Conservation (phyloP, 2,888 invertebrate genomes). For the Pterostichus madidus region DNA sequence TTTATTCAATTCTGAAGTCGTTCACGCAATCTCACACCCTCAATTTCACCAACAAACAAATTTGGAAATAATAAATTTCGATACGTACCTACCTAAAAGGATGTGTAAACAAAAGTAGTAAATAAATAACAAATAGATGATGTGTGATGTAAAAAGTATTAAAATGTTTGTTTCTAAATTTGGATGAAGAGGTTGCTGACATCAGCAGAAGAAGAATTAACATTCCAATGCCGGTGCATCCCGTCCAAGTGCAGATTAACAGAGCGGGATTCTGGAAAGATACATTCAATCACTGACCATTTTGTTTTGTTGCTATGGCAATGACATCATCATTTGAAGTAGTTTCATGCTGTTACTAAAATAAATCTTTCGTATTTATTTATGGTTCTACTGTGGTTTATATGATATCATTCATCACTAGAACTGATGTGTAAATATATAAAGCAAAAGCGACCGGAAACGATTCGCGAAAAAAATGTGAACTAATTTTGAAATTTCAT, state of each 20-base stretch:
- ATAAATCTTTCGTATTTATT: too few relatives aligned
- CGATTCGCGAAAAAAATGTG: too few relatives aligned
- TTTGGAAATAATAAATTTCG: conserved; percentile 17
- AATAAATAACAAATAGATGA: conserved; percentile 78
- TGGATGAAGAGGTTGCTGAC: conserved; percentile 77
- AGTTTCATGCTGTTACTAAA: too few relatives aligned
- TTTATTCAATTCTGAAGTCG: too few relatives aligned
- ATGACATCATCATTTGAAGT: too few relatives aligned
- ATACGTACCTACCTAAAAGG: conserved; percentile 78
- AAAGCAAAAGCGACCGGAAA: too few relatives aligned
- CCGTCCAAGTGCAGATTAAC: conserved; percentile 76
- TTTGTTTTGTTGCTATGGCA: too few relatives aligned
- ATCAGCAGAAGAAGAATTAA: conserved; percentile 77
- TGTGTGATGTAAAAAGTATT: conserved; percentile 81
- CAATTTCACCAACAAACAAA: too few relatives aligned
- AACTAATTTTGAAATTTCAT: too few relatives aligned
- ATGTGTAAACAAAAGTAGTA: conserved; percentile 79
- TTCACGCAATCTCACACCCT: too few relatives aligned
- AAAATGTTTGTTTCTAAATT: conserved; percentile 77
- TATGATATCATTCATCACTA: too few relatives aligned
- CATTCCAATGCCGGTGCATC: conserved; percentile 79
- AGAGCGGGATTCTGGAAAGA: conserved; percentile 76
- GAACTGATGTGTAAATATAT: neutral
- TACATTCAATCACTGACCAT: conserved; percentile 69
- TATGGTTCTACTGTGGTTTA: neutral